Evolutionary conservation across 2,888 invertebrate species (phyloP), one percentile per base, ranked within the genome.

Genomic region (Pachymerium ferrugineum): DNA sequence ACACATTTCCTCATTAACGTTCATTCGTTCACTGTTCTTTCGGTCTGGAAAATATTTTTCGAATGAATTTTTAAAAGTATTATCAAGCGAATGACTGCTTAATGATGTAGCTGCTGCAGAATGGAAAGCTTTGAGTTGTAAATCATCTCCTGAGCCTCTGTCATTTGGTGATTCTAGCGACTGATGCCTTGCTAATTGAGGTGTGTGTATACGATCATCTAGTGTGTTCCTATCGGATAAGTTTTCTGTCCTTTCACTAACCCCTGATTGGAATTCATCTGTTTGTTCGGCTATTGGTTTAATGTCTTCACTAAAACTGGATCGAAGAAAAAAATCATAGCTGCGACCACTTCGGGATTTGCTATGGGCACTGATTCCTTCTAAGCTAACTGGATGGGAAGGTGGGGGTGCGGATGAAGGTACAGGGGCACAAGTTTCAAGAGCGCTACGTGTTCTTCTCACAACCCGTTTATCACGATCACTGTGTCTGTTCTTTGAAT

Each of bases 251-350:
- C 81, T 81, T 73, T 82, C 83, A 78, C 83, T 82, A 73, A 80
- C 81, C 76, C 81, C 84, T 10, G 87, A 88, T 80, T 88, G 88
- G 84, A 88, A 89, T 82, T 92, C 92, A 79, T 91, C 92, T 0
- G 90, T 89, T 80, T 91, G 91, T 83, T 93, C 93, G 0, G 90
- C 92, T 78, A 93, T 92, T 3, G 93, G 92, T 82, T 92, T 92
- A 0, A 91, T 88, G 74, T 90, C 90, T 82, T 91, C 90, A 1
- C 90, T 90, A 14, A 89, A 89, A 75, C 77, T 75, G 19, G 77
- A 77, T 29, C 78, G 75, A 19, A 77, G 73, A 19, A 75, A 54
- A 72, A 77, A 77, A 68, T 77, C 77, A n/a, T 74, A 72, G 73
- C 72, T 75, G 35, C 75, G 72, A 16, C 75, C 75, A 47, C 70